Percentiles rank a stretch among this genome's conserved stretches.
Evolutionary conservation across 2,888 invertebrate species (phyloP).

Genomic region (Campoletis raptor): DNA sequence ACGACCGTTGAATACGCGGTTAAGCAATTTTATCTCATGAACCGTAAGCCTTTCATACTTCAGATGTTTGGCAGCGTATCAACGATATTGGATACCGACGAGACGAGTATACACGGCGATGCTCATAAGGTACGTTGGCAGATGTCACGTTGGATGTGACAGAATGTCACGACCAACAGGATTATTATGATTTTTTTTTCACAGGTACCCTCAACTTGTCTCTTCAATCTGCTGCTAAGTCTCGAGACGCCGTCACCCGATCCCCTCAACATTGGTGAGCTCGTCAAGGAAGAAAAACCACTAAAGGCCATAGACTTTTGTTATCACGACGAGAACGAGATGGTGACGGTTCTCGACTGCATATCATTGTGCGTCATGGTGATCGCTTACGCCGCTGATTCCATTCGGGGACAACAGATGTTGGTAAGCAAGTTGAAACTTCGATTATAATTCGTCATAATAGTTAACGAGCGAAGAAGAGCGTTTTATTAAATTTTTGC

Average conservation of each 20-base stretch:
- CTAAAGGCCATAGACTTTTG: conserved; percentile 99
- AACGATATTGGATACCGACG: conserved; percentile 96
- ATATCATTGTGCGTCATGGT: conserved; percentile 99
- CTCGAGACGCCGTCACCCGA: conserved; percentile 98
- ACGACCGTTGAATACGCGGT: conserved; percentile 99
- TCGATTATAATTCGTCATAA: neutral
- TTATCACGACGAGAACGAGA: conserved; percentile 99
- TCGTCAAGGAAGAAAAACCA: conserved; percentile 96
- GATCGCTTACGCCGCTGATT: conserved; percentile 98
- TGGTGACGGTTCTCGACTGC: conserved; percentile 98
- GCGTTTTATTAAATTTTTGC: neutral
- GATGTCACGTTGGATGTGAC: neutral
- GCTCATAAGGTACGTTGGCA: conserved; percentile 91
- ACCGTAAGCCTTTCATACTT: conserved; percentile 98
- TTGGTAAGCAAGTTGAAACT: conserved; percentile 87
- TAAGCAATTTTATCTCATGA: conserved; percentile 99
- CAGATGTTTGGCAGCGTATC: conserved; percentile 99
- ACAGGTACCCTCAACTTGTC: conserved; percentile 94
- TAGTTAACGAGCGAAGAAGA: neutral
- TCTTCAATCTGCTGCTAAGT: conserved; percentile 96
- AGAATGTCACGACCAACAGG: neutral
- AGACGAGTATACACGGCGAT: conserved; percentile 94
- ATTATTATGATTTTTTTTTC: conserved; percentile 43
- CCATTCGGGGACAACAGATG: conserved; percentile 96
- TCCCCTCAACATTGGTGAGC: conserved; percentile 95